Base-by-base conservation (phyloP, 2,888 invertebrate species). In the Pasiphila rectangulata region DNA sequence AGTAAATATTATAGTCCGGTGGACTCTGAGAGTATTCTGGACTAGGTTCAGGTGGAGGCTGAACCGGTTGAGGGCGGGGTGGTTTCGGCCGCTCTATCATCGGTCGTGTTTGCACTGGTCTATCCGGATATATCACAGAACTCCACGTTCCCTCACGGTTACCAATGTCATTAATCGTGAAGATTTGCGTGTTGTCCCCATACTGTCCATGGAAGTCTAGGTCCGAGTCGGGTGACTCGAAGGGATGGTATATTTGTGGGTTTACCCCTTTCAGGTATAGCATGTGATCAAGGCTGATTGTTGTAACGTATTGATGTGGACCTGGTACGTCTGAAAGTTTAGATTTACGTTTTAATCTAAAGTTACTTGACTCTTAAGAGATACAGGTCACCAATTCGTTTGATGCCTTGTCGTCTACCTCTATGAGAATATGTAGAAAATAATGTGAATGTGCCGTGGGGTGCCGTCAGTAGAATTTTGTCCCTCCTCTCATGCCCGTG, bases 281-380 rank as follows among this genome's bases (percentile, higher is more conserved):
- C 21, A 78, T 83, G 64, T 90, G 90, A 47, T 89, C 87, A 0
- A 91, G 78, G 41, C 80, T 87, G 20, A 90, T 75, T 0, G 85
- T 87, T 4, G 90, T 89, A 1, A 90, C 78, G 44, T 78, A 78
- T 40, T 70, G 63, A 36, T 74, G 73, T 24, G 74, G 76, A 1
- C 61, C 57, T 2, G 70, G 65, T 0, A 59, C 38, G 54, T 83
- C 83, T 83, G 69, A 1, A 70, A 69, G 5, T 39, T 7, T 15
- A 19, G 10, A 6, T 9, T 16, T 1, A 24, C n/a, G 17, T 16
- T 13, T 4, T 15, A 17, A 10, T 3, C 9, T n/a, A n/a, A n/a
- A n/a, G n/a, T n/a, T n/a, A n/a, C n/a, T n/a, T n/a, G n/a, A n/a
- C n/a, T n/a, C n/a, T n/a, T n/a, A n/a, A n/a, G n/a, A n/a, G n/a